phyloP scores from a whole-genome alignment of 2,113 vertebrate genomes.

The Geococcyx californianus region DNA sequence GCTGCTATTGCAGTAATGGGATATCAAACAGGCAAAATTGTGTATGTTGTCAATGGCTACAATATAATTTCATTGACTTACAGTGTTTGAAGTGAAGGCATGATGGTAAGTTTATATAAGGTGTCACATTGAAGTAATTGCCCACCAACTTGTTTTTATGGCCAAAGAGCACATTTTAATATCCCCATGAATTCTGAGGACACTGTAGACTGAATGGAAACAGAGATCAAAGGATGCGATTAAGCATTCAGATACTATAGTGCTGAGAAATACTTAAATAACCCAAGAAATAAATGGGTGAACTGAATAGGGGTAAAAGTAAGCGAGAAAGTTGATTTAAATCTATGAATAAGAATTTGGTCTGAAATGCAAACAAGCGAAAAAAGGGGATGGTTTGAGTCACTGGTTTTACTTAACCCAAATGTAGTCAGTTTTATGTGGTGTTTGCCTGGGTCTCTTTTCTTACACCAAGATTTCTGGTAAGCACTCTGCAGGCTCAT shows the following conservation, averaged over 20 bases:
- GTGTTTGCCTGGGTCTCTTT: neutral
- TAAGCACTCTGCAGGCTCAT: neutral
- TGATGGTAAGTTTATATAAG: conserved; percentile 67
- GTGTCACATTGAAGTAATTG: conserved; percentile 68
- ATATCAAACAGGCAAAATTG: conserved; percentile 75
- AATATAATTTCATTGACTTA: conserved; percentile 76
- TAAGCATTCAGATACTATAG: neutral
- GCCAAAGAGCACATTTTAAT: conserved; percentile 51
- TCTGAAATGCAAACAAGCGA: neutral
- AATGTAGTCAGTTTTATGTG: neutral
- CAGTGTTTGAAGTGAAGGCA: conserved; percentile 65
- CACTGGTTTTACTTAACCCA: neutral
- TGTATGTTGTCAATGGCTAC: conserved; percentile 69
- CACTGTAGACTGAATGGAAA: neutral
- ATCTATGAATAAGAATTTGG: neutral
- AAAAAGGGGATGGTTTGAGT: neutral
- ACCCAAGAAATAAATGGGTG: neutral
- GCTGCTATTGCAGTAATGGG: conserved; percentile 61
- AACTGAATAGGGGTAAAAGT: neutral
- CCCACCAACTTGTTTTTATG: conserved; percentile 50
- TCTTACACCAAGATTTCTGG: neutral
- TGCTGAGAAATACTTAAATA: neutral
- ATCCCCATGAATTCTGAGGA: neutral
- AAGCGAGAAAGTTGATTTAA: neutral
- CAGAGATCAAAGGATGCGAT: conserved; percentile 12